Evolutionary conservation across 2,888 invertebrate species (phyloP).

Genomic region (Polylopha cassiicola): DNA sequence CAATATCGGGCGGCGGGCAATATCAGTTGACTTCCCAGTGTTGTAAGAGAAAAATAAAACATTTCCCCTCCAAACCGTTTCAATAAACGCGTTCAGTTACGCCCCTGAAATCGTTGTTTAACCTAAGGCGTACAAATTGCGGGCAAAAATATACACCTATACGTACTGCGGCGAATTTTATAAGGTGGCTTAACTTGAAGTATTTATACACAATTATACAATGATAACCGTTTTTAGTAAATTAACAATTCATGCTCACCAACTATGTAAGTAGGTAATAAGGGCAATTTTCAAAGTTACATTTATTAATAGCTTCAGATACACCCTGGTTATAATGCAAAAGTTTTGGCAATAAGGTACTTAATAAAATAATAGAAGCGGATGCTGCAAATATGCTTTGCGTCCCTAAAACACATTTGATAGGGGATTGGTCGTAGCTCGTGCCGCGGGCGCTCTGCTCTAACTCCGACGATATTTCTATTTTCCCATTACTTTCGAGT

Average conservation of each 20-base stretch:
- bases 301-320: no score
- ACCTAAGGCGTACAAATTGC: conserved; percentile 30
- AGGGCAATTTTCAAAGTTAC: no score
- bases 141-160: conserved; percentile 25
- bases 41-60: conserved; percentile 23
- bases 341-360: no score
- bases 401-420: conserved; percentile 18
- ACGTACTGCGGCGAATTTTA: background rate
- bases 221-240: no score
- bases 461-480: no score
- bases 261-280: no score
- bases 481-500: background rate
- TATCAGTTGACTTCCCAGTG: conserved; percentile 13
- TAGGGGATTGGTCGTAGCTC: background rate
- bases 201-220: conserved; percentile 8
- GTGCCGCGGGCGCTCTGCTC: no score
- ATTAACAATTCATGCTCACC: no score
- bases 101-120: conserved; percentile 29
- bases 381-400: conserved; percentile 33
- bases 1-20: conserved; percentile 22
- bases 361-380: conserved; percentile 32
- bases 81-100: conserved; percentile 27
- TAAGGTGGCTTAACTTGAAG: background rate
- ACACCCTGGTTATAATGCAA: no score
- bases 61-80: conserved; percentile 22